A percentile compares a stretch with the other conserved stretches of the same genome.
These are phyloP conservation scores for Agrotis puta DNA, from an alignment of 2,888 invertebrate species.

Conservation along the genomic window DNA sequence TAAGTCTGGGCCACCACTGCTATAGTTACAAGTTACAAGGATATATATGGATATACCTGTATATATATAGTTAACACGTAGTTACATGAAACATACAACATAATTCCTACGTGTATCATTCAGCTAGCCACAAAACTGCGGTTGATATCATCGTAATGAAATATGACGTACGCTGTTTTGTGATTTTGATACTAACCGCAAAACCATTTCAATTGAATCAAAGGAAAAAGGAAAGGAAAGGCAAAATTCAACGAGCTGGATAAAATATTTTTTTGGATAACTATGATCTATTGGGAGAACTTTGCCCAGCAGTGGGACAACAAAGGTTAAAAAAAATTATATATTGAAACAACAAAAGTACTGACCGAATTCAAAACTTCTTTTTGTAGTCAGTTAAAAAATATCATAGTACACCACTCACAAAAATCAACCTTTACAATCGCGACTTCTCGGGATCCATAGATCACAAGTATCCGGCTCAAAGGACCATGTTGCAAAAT, in stretches of 20 bases:
- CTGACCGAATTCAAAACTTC: no score
- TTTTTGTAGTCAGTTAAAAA: no score
- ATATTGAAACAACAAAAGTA: no score
- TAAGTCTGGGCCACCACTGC: no score
- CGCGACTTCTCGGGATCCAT: background rate
- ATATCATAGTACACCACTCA: no score
- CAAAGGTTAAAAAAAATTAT: no score
- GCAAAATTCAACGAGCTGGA: background rate
- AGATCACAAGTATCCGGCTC: background rate
- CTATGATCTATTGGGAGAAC: background rate
- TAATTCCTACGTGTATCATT: background rate
- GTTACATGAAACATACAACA: no score
- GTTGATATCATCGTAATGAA: background rate
- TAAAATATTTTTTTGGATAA: background rate
- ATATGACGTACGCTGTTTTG: background rate
- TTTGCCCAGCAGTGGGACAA: no score
- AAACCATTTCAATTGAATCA: slow-evolving; percentile 9
- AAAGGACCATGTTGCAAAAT: background rate
- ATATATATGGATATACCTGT: no score
- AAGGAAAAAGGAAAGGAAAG: background rate
- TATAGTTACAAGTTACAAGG: no score
- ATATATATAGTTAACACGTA: no score
- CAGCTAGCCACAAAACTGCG: background rate
- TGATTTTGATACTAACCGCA: slow-evolving; percentile 19
- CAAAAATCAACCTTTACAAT: no score